Evolutionary conservation across 1,140 invertebrate genomes (phyloP).

Genomic region (Drosophila gunungcola): DNA sequence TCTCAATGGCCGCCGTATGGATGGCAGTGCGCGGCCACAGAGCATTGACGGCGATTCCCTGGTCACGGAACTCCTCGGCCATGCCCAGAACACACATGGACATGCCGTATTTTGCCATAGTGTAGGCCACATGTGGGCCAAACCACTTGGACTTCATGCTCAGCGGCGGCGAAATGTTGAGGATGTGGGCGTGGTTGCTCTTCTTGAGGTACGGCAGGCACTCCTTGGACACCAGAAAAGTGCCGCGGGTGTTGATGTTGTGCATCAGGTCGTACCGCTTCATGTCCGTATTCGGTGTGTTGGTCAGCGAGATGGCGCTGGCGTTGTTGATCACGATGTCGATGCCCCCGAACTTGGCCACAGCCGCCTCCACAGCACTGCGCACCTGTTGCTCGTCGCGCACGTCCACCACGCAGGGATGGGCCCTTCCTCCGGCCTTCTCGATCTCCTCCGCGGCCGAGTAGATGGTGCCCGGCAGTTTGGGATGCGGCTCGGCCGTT

Average conservation of each 20-base stretch:
- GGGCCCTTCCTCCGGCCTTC: constrained; percentile 89
- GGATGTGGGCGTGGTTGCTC: constrained; percentile 96
- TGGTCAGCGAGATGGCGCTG: constrained; percentile 96
- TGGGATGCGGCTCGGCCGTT: constrained; percentile 98
- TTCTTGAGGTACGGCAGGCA: constrained; percentile 96
- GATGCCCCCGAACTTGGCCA: constrained; percentile 97
- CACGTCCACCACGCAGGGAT: constrained; percentile 98
- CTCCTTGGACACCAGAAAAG: constrained; percentile 96
- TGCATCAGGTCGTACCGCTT: constrained; percentile 98
- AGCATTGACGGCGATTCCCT: constrained; percentile 97
- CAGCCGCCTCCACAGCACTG: constrained; percentile 91
- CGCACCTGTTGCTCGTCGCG: constrained; percentile 93
- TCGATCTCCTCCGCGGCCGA: constrained; percentile 97
- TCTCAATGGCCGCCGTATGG: constrained; percentile 97
- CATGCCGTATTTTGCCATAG: constrained; percentile 99
- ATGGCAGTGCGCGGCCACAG: constrained; percentile 98
- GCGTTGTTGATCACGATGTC: constrained; percentile 98
- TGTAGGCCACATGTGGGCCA: constrained; percentile 96
- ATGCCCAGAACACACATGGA: constrained; percentile 99
- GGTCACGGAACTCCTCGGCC: constrained; percentile 94
- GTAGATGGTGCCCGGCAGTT: constrained; percentile 99
- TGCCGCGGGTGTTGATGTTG: constrained; percentile 95
- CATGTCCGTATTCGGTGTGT: constrained; percentile 95
- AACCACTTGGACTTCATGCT: constrained; percentile 97
- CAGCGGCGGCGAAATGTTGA: constrained; percentile 98